Evolutionary conservation across 2,113 vertebrate genomes (phyloP), one percentile per base, ranked within the genome.

Genomic region (Urocitellus parryii): DNA sequence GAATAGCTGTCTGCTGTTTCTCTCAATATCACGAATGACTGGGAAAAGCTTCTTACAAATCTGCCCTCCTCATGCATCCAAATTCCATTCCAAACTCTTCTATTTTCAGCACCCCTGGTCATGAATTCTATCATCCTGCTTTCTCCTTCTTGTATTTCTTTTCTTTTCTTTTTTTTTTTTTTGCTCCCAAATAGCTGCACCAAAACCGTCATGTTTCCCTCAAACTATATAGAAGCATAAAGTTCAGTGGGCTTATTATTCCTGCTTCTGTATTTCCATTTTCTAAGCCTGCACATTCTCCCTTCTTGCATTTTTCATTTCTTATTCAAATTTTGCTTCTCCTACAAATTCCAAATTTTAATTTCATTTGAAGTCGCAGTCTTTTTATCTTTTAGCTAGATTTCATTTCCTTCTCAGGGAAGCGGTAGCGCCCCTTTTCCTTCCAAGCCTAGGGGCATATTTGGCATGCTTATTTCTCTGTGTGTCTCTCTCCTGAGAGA

Each of bases 281-380:
- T 85, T 94, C n/a, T 84, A 82, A 78, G 37, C 3, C 68, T 32
- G 78, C 51, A 63, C 17, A 22, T 65, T 89, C 53, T 53, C 22
- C 32, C 25, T 90, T 91, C 12, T 95, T 79, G 16, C 8, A 4
- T 58, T 92, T 70, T 86, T 72, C 5, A 18, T 93, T 63, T 63
- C 17, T 88, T 95, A 14, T 94, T 88, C 51, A 92, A 76, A 81
- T 84, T 73, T 88, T 70, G 18, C 32, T 90, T 94, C 76, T 84
- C 42, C 42, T 91, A 81, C 29, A 76, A 61, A 56, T 79, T 89
- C 56, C 68, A 92, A 94, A 78, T 82, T 95, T 95, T 58, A 87
- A 88, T 90, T 93, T 91, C 90, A n/a, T 67, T 91, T 91, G 39
- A 91, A 74, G 53, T 65, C 4, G 20, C 77, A 67, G 6, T 29